Percentiles rank a stretch among this genome's conserved stretches.
Evolutionary conservation across 2,888 invertebrate species (phyloP).

Genomic region (Nemotelus nigrinus): DNA sequence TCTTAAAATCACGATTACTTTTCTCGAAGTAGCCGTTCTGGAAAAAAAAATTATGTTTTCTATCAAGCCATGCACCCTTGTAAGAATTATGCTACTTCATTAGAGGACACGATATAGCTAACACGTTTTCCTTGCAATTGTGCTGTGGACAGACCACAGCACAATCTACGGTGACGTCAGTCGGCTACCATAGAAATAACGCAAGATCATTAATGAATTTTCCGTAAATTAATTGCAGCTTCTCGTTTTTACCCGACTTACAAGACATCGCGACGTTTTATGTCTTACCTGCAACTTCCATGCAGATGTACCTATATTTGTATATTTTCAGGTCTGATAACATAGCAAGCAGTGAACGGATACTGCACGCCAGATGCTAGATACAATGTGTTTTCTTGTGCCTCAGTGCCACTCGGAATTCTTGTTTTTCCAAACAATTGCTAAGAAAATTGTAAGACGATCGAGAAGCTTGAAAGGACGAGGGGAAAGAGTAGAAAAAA

Average conservation of each 20-base stretch:
- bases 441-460: background rate
- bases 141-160: background rate
- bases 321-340: too few species aligned
- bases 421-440: background rate
- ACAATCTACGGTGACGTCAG: slow-evolving; percentile 38
- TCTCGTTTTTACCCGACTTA: slow-evolving; percentile 42
- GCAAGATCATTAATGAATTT: slow-evolving; percentile 40
- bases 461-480: background rate
- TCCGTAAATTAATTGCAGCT: slow-evolving; percentile 43
- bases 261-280: slow-evolving; percentile 26
- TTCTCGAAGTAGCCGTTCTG: background rate
- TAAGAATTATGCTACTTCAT: slow-evolving; percentile 25
- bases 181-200: background rate
- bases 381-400: slow-evolving; percentile 22
- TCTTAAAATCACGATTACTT: slow-evolving; percentile 24
- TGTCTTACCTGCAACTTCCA: slow-evolving; percentile 10
- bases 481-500: slow-evolving; percentile 12
- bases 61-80: background rate
- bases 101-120: slow-evolving; percentile 21
- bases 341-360: slow-evolving; percentile 15
- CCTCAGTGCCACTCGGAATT: background rate
- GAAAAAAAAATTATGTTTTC: slow-evolving; percentile 7
- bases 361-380: slow-evolving; percentile 37
- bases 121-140: slow-evolving; percentile 28
- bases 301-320: background rate